Evolutionary conservation across 2,797 vertebrate genomes (phyloP), one percentile per base, ranked within the genome.

Genomic region (Balearica regulorum): DNA sequence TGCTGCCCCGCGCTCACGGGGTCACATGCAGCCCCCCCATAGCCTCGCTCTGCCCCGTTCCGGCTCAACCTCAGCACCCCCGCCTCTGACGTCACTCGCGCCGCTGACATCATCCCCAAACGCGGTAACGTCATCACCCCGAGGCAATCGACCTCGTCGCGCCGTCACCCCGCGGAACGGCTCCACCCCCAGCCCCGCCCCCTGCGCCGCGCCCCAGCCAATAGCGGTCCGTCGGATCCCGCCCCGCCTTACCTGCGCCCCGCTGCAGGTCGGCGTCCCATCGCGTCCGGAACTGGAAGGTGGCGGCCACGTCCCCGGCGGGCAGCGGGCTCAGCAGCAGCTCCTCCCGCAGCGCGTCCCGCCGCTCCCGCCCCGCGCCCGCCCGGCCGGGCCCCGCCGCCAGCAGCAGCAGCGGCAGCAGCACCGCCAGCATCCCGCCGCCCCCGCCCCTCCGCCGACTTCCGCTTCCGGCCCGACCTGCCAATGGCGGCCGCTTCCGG

Each of bases 211-310:
- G 9, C 11, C 37, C 20, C 64, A 66, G 24, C 89, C 91, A 58
- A 86, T 61, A 29, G 19, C 49, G 25, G 39, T 53, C 18, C 39
- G 17, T 3, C 9, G 8, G 4, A 11, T 11, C 22, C 61, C 53
- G 58, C 31, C 46, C 86, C 76, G 33, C 78, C 76, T 95, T 91
- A 79, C 73, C 81, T 41, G 51, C 98, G 73, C 98, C 98, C 69
- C 97, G 98, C 78, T 97, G 97, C 88, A 98, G 96, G 86, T 99
- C 99, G 3, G 98, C 98, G 70, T 99, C 98, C 99, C 99, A 99
- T 37, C 98, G 97, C 29, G 99, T 99, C 71, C 99, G 98, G 96
- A 99, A 99, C 98, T 99, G 99, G 97, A 99, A 99, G 54, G 98
- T 99, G 55, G 99, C 98, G 83, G 99, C 99, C 51, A 99, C 97